Conservation (phyloP, 2,797 vertebrate species). For the Phylloscopus collybita region DNA sequence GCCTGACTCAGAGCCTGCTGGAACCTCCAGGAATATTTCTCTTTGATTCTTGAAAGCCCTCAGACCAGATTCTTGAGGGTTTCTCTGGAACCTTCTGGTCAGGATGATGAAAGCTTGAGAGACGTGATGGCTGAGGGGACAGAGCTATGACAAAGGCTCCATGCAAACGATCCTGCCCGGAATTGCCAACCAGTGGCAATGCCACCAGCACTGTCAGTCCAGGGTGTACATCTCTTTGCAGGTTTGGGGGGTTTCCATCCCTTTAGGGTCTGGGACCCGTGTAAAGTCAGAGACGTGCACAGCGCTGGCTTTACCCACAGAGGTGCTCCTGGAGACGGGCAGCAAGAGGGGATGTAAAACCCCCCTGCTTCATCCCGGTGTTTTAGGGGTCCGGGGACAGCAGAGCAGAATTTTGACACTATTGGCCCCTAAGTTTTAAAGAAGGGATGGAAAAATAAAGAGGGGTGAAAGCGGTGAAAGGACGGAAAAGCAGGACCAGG, state of each 20-base stretch:
- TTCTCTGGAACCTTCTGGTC: not conserved
- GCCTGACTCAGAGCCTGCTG: not conserved
- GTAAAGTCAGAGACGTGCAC: not conserved
- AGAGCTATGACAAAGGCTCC: not conserved
- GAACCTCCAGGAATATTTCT: not conserved
- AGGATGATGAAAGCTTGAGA: not conserved
- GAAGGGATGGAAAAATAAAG: fast-evolving
- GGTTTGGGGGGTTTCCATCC: not conserved
- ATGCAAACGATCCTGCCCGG: fast-evolving
- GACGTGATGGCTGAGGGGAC: no score
- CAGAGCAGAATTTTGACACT: not conserved
- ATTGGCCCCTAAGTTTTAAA: not conserved
- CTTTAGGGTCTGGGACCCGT: fast-evolving
- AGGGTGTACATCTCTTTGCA: fast-evolving
- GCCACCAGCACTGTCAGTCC: fast-evolving
- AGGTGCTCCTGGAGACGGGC: no score
- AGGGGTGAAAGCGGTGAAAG: fast-evolving
- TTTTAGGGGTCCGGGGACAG: not conserved
- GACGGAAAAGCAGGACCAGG: fast-evolving
- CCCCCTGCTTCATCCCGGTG: not conserved
- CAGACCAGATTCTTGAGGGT: fast-evolving
- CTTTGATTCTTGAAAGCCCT: not conserved
- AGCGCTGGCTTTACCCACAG: fast-evolving
- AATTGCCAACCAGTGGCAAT: fast-evolving
- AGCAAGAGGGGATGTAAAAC: not conserved